Percentiles rank a stretch among this genome's conserved stretches.
These are phyloP conservation scores for Diaperis boleti DNA, from an alignment of 2,888 invertebrate species.

Conservation along the genomic window DNA sequence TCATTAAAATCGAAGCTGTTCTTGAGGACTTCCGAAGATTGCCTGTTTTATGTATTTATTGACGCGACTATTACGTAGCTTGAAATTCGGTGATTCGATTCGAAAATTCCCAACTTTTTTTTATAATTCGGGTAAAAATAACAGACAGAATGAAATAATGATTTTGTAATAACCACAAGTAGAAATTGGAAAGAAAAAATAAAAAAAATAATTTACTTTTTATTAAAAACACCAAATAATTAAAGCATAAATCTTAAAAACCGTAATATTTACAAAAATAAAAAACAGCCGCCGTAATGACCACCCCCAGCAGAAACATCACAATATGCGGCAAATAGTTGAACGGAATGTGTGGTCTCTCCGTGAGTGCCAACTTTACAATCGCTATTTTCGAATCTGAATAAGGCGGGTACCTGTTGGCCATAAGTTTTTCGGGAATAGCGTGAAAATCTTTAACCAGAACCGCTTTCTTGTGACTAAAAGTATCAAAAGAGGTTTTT, in stretches of 20 bases:
- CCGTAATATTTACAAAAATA: slow-evolving; percentile 35
- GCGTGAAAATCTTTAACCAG: slow-evolving; percentile 77
- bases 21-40: too few species aligned
- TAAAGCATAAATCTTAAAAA: slow-evolving; percentile 18
- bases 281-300: slow-evolving; percentile 66
- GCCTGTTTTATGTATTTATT: too few species aligned
- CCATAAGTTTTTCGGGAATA: slow-evolving; percentile 76
- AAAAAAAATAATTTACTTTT: neutral
- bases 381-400: slow-evolving; percentile 77
- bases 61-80: too few species aligned
- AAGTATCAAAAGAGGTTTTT: slow-evolving; percentile 89
- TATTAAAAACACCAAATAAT: neutral
- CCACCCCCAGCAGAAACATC: slow-evolving; percentile 78
- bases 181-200: too few species aligned
- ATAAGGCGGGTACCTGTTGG: slow-evolving; percentile 88
- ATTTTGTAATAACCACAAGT: too few species aligned
- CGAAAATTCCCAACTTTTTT: too few species aligned
- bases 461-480: slow-evolving; percentile 91
- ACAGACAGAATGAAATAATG: too few species aligned
- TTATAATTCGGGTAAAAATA: too few species aligned
- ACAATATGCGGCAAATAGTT: slow-evolving; percentile 74
- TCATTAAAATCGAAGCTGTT: too few species aligned
- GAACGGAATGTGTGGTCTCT: slow-evolving; percentile 72
- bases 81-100: too few species aligned
- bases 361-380: slow-evolving; percentile 73